Evolutionary conservation across 2,888 invertebrate species (phyloP).

Genomic region (Melanostoma scalare): DNA sequence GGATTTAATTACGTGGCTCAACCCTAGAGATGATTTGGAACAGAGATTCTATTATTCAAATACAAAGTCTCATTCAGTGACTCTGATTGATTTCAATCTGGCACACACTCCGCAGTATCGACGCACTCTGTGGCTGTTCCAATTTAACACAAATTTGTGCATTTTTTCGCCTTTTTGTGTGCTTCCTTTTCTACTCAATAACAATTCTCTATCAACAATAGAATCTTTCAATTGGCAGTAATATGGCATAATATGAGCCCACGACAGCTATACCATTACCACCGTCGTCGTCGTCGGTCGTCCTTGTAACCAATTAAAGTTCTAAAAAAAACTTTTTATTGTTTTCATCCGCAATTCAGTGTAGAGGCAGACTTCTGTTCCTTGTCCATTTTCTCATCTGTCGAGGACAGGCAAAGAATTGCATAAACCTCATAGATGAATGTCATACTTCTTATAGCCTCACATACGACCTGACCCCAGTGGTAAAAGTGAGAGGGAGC

Average conservation of each 20-base stretch:
- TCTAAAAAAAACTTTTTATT: constrained; percentile 56
- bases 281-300: constrained; percentile 16
- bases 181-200: constrained; percentile 32
- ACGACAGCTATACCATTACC: constrained; percentile 5
- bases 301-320: constrained; percentile 71
- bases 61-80: constrained; percentile 54
- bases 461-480: constrained; percentile 8
- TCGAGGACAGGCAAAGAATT: constrained; percentile 43
- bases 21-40: constrained; percentile 29
- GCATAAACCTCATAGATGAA: constrained; percentile 1
- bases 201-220: constrained; percentile 49
- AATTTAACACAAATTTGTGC: constrained; percentile 65
- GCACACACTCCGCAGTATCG: constrained; percentile 38
- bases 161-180: constrained; percentile 45
- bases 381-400: constrained; percentile 37
- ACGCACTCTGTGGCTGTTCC: constrained; percentile 57
- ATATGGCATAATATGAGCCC: constrained; percentile 60
- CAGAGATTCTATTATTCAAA: constrained; percentile 44
- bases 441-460: constrained; percentile 22
- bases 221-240: constrained; percentile 69
- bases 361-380: constrained; percentile 12
- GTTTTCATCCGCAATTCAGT: constrained; percentile 48
- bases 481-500: constrained; percentile 5
- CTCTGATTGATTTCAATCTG: constrained; percentile 65
- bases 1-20: constrained; percentile 64